A percentile compares a stretch with the other conserved stretches of the same genome.
These are phyloP conservation scores for Caerostris extrusa DNA, from an alignment of 1,140 invertebrate species.

Conservation along the genomic window DNA sequence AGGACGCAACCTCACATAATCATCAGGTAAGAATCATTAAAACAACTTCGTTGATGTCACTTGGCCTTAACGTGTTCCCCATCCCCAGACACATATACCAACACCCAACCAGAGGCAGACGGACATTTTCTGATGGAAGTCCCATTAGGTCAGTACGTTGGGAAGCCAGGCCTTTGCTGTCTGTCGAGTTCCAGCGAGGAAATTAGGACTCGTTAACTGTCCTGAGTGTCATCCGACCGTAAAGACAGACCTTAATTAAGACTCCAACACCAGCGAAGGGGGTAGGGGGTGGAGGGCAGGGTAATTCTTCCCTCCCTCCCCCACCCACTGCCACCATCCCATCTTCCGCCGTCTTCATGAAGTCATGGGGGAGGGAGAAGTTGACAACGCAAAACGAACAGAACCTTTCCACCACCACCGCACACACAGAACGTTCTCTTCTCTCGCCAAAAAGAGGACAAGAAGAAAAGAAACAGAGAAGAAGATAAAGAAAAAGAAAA, in stretches of 20 bases:
- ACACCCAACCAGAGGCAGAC: conserved; percentile 22
- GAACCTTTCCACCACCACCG: background rate
- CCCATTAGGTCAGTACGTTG: conserved; percentile 73
- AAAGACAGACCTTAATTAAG: conserved; percentile 75
- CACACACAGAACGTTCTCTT: conserved; percentile 20
- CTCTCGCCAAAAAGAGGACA: background rate
- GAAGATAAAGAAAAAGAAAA: conserved; percentile 25
- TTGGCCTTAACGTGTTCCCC: conserved; percentile 26
- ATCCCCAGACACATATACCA: background rate
- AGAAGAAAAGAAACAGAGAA: background rate
- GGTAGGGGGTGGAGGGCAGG: background rate
- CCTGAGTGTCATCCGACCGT: conserved; percentile 64
- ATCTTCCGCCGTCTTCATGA: background rate
- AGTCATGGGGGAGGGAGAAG: conserved; percentile 2
- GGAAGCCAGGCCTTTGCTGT: conserved; percentile 54
- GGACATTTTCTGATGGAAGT: conserved; percentile 56
- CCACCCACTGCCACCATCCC: background rate
- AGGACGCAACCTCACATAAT: conserved; percentile 54
- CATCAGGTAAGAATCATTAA: conserved; percentile 74
- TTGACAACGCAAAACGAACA: conserved; percentile 71
- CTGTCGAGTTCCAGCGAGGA: conserved; percentile 53
- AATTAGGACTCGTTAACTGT: conserved; percentile 76
- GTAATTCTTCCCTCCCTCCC: conserved; percentile 46
- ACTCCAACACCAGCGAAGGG: conserved; percentile 61
- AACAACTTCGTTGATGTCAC: conserved; percentile 39